Conservation (phyloP, 2,797 vertebrate species). For the Melanotaenia pygmaea region DNA sequence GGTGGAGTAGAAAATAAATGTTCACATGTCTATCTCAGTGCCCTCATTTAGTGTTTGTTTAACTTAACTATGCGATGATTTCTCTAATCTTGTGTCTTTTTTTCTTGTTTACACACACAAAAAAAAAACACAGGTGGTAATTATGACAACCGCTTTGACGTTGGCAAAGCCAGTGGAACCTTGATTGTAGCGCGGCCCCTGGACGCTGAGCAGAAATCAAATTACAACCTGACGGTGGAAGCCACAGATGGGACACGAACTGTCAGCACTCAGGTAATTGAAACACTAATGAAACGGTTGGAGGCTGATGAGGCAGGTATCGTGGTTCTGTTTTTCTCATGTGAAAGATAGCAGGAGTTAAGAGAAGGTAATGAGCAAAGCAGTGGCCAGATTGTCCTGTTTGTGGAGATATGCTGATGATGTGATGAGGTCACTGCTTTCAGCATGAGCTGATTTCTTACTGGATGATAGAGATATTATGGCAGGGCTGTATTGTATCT, state of each 20-base stretch:
- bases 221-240: slow-evolving; percentile 98
- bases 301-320: slow-evolving; percentile 72
- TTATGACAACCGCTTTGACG: slow-evolving; percentile 96
- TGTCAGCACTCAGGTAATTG: slow-evolving; percentile 94
- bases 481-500: not conserved
- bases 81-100: slow-evolving; percentile 74
- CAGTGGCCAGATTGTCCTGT: slow-evolving; percentile 18
- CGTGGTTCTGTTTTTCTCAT: slow-evolving; percentile 52
- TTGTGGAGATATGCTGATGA: slow-evolving; percentile 38
- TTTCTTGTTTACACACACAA: slow-evolving; percentile 62
- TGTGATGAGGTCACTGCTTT: slow-evolving; percentile 22
- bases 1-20: slow-evolving; percentile 34
- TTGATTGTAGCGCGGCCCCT: slow-evolving; percentile 93
- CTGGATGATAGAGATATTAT: not conserved
- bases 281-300: slow-evolving; percentile 73
- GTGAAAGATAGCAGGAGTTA: slow-evolving; percentile 31
- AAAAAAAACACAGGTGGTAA: slow-evolving; percentile 90
- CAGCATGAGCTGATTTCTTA: slow-evolving; percentile 15
- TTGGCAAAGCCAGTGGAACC: slow-evolving; percentile 96
- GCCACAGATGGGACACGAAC: slow-evolving; percentile 95
- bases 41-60: slow-evolving; percentile 41
- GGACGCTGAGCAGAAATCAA: slow-evolving; percentile 95
- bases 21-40: slow-evolving; percentile 35
- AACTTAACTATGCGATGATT: slow-evolving; percentile 38
- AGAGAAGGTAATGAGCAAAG: slow-evolving; percentile 52